Evolutionary conservation across 2,888 invertebrate genomes (phyloP).

Genomic region (Dolichomitus sp.): DNA sequence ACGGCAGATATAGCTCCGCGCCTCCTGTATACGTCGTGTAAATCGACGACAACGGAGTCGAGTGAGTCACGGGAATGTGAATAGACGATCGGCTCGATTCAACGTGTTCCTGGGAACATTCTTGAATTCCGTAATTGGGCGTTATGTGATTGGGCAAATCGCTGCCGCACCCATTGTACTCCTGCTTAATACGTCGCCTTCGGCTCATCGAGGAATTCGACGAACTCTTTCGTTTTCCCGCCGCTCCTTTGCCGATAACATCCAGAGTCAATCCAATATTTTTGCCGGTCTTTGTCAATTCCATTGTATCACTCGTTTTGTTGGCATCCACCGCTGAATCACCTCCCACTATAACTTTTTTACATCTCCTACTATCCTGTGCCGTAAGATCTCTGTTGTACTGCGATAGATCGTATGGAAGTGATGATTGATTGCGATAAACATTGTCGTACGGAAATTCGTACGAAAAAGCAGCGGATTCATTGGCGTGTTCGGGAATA

Average conservation of each 20-base stretch:
- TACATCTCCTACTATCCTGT: slow-evolving; percentile 59
- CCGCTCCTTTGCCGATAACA: slow-evolving; percentile 57
- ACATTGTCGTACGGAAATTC: slow-evolving; percentile 66
- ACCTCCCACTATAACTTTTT: slow-evolving; percentile 27
- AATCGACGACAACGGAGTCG: slow-evolving; percentile 70
- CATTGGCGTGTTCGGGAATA: slow-evolving; percentile 65
- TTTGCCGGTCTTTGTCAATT: slow-evolving; percentile 66
- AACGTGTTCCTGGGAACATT: slow-evolving; percentile 71
- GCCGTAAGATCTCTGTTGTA: slow-evolving; percentile 68
- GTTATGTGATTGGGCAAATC: slow-evolving; percentile 69
- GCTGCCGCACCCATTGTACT: slow-evolving; percentile 61
- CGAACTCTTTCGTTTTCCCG: slow-evolving; percentile 68
- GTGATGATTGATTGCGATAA: slow-evolving; percentile 56
- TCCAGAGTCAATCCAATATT: slow-evolving; percentile 63
- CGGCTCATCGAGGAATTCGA: slow-evolving; percentile 64
- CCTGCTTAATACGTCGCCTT: slow-evolving; percentile 67
- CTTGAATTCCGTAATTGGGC: slow-evolving; percentile 71
- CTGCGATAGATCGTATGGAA: slow-evolving; percentile 64
- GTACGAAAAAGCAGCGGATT: slow-evolving; percentile 55
- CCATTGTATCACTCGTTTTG: slow-evolving; percentile 63
- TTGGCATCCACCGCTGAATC: slow-evolving; percentile 61
- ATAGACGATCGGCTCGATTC: slow-evolving; percentile 72
- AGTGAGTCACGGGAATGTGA: slow-evolving; percentile 74
- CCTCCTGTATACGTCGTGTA: slow-evolving; percentile 75
- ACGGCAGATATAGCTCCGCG: slow-evolving; percentile 78